Base-by-base conservation (phyloP, 2,113 vertebrate species). In the Pangasianodon gigas region DNA sequence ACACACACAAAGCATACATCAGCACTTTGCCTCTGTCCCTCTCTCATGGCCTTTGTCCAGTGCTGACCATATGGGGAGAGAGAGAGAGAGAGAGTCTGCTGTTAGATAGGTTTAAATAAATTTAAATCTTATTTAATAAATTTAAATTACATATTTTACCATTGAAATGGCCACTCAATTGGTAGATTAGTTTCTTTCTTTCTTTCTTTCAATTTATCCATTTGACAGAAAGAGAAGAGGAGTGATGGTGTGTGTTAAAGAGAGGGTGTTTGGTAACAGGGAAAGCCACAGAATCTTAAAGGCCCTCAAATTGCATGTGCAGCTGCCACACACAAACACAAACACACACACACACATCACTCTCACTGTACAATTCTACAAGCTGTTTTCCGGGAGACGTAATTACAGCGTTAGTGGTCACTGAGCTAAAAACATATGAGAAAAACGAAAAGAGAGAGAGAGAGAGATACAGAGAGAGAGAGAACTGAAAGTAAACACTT, bases 61-160 rank as follows among this genome's bases (percentile, higher is more conserved):
- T 90, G n/a, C 62, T 69, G 87, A 79, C 86, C 89, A 90, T 88
- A 88, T 90, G 91, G 81, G 26, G 77, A 65, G 21, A 29, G 79
- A 82, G 84, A 37, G n/a, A 75, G 62, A 83, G 24, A 84, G n/a
- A 58, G 69, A 87, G 32, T 46, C 56, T 65, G 60, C 26, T 26
- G 60, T 65, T 60, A 60, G 58, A 60, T 24, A n/a, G 62, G 11
- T 67, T 67, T 67, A 67, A 60, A 60, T 60, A 60, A 18, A 60
- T 60, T 19, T 26, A 26, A 29, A 62, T 62, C 11, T 4, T 56
- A 37, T 16, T 56, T 3, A 1, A 69, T 69, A 16, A 1, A 32
- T 69, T 69, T 32, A 32, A 69, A 32, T 69, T 69, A 32, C 32
- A 69, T 41, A 37, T 18, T 71, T 37, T 7, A 18, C 32, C 32